Percentiles rank a stretch among this genome's conserved stretches.
phyloP scores from a whole-genome alignment of 2,888 invertebrate genomes.

The Exocentrus adspersus region DNA sequence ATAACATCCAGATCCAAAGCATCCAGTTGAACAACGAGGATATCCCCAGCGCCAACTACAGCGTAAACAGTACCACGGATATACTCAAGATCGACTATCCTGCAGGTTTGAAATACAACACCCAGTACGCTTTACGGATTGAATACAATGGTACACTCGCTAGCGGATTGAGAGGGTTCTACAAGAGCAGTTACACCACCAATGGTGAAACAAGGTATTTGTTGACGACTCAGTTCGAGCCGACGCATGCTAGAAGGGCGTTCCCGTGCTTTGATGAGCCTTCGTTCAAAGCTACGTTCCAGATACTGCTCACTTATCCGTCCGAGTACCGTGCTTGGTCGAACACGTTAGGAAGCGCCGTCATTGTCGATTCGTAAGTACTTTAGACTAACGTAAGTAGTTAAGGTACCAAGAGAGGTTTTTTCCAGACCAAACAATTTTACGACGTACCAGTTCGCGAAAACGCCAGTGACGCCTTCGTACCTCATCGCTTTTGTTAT shows the following conservation, averaged over 20 bases:
- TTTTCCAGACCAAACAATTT: not conserved
- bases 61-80: conserved; percentile 34
- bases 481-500: conserved; percentile 44
- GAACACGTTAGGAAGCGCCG: not conserved
- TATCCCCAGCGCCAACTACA: conserved; percentile 18
- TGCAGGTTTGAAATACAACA: not conserved
- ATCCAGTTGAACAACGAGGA: conserved; percentile 25
- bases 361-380: conserved; percentile 8
- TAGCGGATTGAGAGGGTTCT: conserved; percentile 34
- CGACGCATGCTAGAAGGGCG: conserved; percentile 72
- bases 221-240: conserved; percentile 74
- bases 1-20: conserved; percentile 3
- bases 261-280: conserved; percentile 84
- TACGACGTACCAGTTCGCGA: conserved; percentile 28
- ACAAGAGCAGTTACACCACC: conserved; percentile 41
- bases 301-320: conserved; percentile 39
- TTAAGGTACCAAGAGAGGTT: too few species aligned
- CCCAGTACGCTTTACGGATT: conserved; percentile 11
- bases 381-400: too few species aligned
- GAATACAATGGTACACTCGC: conserved; percentile 30
- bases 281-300: conserved; percentile 71
- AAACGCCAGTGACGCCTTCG: conserved; percentile 38
- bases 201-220: conserved; percentile 50
- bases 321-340: not conserved
- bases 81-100: conserved; percentile 32